Evolutionary conservation across 2,888 invertebrate species (phyloP), one percentile per base, ranked within the genome.

Genomic region (Oegoconia quadripuncta): DNA sequence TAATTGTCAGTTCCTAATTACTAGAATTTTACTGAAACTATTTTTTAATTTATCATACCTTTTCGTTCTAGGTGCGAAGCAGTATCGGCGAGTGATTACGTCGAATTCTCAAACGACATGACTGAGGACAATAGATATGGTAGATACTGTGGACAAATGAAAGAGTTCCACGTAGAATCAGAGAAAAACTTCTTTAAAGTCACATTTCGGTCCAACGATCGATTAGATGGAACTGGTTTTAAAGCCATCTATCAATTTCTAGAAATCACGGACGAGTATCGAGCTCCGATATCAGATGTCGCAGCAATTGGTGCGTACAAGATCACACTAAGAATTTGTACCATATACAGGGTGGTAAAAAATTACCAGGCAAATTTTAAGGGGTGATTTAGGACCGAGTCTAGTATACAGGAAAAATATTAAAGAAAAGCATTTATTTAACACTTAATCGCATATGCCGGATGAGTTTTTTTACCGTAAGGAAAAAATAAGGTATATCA

Each of bases 41-140:
- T n/a, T n/a, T n/a, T n/a, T n/a, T n/a, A n/a, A n/a, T n/a, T n/a
- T n/a, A n/a, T n/a, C n/a, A n/a, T n/a, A n/a, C n/a, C n/a, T n/a
- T n/a, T n/a, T n/a, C 18, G 8, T 89, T 78, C 17, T 88, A 98
- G 98, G 50, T 99, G 98, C 73, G 95, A 95, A 63, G 94, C 95
- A 41, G 91, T 92, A 31, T 95, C 97, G 2, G 95, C 96, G 28
- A 98, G 97, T 66, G 99, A 99, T 80, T 98, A 94, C 79, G 95
- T 99, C 36, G 96, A 98, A 75, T 97, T 99, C 82, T 97, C 97
- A 31, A 99, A 98, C 88, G 97, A 94, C 72, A 92, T 95, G 90
- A 92, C 95, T 46, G 91, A 93, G 54, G 98, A 99, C 83, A 90
- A 95, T 64, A 96, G 97, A 75, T 96, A 94, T 77, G 91, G 93